Evolutionary conservation across 2,888 invertebrate species (phyloP).

Genomic region (Machimus rusticus): DNA sequence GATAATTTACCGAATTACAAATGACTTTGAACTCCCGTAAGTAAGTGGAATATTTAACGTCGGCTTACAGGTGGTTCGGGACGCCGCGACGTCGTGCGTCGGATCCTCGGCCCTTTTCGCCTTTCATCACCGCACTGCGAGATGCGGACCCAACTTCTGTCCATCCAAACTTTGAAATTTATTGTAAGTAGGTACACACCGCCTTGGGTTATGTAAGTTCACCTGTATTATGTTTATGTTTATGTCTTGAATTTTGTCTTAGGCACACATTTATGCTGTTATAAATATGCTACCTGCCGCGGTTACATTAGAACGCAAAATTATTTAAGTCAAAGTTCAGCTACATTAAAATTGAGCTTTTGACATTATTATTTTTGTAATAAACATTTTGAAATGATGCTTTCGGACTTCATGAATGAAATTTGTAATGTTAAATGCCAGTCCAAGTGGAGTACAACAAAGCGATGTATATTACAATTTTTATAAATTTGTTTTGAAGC

Average conservation of each 20-base stretch:
- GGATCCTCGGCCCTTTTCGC: background rate
- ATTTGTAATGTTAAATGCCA: too few relatives aligned
- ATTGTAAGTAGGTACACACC: background rate
- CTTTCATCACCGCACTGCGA: background rate
- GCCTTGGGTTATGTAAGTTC: background rate
- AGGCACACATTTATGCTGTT: background rate
- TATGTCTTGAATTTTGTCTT: background rate
- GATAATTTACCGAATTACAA: constrained; percentile 35
- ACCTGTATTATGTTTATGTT: background rate
- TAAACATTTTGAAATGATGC: too few relatives aligned
- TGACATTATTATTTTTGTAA: too few relatives aligned
- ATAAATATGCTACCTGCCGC: too few relatives aligned
- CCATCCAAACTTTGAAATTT: background rate
- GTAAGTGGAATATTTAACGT: background rate
- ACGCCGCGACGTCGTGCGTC: background rate
- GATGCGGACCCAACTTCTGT: background rate
- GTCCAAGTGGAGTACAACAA: too few relatives aligned
- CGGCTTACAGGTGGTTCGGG: background rate
- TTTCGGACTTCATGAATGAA: too few relatives aligned
- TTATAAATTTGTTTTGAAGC: too few relatives aligned
- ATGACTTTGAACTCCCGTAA: background rate
- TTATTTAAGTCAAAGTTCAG: too few relatives aligned
- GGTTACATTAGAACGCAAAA: too few relatives aligned
- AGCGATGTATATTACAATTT: too few relatives aligned
- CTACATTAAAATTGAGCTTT: too few relatives aligned